Percentiles rank a stretch among this genome's conserved stretches.
Evolutionary conservation across 1,140 invertebrate species (phyloP).

Genomic region (Hyphantria cunea): DNA sequence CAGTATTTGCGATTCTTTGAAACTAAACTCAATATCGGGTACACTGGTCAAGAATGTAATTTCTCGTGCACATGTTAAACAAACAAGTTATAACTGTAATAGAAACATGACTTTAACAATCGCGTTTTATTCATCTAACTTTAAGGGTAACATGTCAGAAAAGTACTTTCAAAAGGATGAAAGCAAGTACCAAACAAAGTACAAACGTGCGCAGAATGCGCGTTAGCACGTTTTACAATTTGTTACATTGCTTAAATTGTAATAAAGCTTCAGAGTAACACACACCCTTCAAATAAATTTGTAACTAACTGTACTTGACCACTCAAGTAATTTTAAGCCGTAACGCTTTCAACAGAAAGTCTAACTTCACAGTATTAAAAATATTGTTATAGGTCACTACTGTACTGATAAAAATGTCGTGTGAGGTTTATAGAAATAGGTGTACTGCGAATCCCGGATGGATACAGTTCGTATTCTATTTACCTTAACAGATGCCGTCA

Average conservation of each 20-base stretch:
- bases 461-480: constrained; percentile 74
- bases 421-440: constrained; percentile 71
- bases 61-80: no score
- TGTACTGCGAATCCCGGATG: constrained; percentile 67
- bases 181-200: constrained; percentile 64
- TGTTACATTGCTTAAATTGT: constrained; percentile 77
- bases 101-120: constrained; percentile 41
- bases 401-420: constrained; percentile 13
- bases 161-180: constrained; percentile 58
- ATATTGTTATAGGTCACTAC: constrained; percentile 18
- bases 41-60: no score
- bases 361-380: constrained; percentile 10
- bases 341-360: constrained; percentile 8
- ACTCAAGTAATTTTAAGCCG: constrained; percentile 21
- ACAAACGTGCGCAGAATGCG: constrained; percentile 67
- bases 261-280: constrained; percentile 71
- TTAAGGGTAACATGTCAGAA: constrained; percentile 52
- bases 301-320: constrained; percentile 17
- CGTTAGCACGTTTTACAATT: constrained; percentile 74
- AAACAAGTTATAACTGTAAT: constrained; percentile 21
- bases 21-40: no score
- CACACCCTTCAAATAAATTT: constrained; percentile 44
- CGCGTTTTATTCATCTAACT: constrained; percentile 26
- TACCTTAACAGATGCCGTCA: constrained; percentile 75
- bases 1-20: no score